Percentiles rank a stretch among this genome's conserved stretches.
phyloP scores from a whole-genome alignment of 2,888 invertebrate genomes.

The Sylvicola cinctus region DNA sequence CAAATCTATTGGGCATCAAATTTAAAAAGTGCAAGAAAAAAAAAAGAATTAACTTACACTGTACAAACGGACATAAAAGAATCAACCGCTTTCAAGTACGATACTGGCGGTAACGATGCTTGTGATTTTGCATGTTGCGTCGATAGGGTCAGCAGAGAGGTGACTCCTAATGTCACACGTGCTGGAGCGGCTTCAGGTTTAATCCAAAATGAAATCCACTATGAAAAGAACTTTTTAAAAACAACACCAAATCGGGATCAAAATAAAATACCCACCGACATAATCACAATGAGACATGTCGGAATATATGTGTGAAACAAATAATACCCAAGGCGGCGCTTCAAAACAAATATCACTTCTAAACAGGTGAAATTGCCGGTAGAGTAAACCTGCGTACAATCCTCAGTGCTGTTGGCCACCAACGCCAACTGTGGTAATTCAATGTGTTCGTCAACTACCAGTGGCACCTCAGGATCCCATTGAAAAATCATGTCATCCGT shows the following conservation, averaged over 20 bases:
- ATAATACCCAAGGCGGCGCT: constrained; percentile 75
- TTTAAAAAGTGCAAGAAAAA: constrained; percentile 1
- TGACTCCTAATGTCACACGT: constrained; percentile 78
- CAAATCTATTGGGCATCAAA: constrained; percentile 36
- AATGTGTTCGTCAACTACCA: constrained; percentile 76
- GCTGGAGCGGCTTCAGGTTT: constrained; percentile 84
- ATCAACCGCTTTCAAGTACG: constrained; percentile 81
- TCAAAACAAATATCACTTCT: constrained; percentile 75
- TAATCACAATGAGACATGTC: constrained; percentile 82
- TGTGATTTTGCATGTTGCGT: constrained; percentile 89
- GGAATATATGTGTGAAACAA: constrained; percentile 88
- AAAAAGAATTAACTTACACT: constrained; percentile 28
- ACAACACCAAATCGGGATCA: constrained; percentile 2
- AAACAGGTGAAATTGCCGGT: constrained; percentile 85
- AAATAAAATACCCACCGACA: constrained; percentile 47
- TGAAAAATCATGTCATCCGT: constrained; percentile 86
- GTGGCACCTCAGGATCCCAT: constrained; percentile 78
- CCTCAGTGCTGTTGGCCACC: constrained; percentile 72
- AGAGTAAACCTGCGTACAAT: constrained; percentile 81
- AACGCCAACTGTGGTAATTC: constrained; percentile 73
- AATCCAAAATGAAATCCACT: constrained; percentile 93
- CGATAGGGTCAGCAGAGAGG: constrained; percentile 68
- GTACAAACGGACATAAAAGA: constrained; percentile 88
- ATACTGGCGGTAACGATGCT: constrained; percentile 80
- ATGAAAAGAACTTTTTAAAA: constrained; percentile 12